Conservation (phyloP, 1,140 invertebrate genomes). For the Drosophila teissieri region DNA sequence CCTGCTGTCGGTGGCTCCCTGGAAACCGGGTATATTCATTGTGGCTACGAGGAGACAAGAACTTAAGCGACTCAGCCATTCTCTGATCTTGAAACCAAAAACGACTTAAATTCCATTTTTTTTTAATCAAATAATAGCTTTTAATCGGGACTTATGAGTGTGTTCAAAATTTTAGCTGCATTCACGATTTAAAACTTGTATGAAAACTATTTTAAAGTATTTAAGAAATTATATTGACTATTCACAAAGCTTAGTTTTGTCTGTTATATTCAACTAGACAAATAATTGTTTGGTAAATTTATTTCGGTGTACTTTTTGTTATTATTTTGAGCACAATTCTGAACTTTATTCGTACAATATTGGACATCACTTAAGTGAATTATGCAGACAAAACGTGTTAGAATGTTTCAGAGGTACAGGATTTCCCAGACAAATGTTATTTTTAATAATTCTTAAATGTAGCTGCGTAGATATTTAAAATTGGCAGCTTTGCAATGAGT, state of each 20-base stretch:
- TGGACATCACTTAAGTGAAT: too few species aligned
- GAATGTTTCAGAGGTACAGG: too few species aligned
- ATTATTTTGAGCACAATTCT: too few species aligned
- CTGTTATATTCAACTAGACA: too few species aligned
- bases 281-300: too few species aligned
- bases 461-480: too few species aligned
- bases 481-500: background rate
- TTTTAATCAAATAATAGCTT: background rate
- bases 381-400: too few species aligned
- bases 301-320: too few species aligned
- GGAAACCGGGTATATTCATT: conserved; percentile 70
- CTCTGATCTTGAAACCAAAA: conserved; percentile 7
- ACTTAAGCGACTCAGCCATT: conserved; percentile 20
- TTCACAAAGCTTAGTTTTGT: too few species aligned
- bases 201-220: background rate
- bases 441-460: too few species aligned
- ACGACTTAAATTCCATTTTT: background rate
- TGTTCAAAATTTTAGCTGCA: background rate
- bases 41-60: conserved; percentile 73
- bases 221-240: background rate
- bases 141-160: background rate
- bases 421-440: too few species aligned
- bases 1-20: conserved; percentile 56
- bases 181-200: background rate
- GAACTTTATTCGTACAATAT: too few species aligned